Base-by-base conservation (phyloP, 2,797 vertebrate species). In the Coregonus sp. region DNA sequence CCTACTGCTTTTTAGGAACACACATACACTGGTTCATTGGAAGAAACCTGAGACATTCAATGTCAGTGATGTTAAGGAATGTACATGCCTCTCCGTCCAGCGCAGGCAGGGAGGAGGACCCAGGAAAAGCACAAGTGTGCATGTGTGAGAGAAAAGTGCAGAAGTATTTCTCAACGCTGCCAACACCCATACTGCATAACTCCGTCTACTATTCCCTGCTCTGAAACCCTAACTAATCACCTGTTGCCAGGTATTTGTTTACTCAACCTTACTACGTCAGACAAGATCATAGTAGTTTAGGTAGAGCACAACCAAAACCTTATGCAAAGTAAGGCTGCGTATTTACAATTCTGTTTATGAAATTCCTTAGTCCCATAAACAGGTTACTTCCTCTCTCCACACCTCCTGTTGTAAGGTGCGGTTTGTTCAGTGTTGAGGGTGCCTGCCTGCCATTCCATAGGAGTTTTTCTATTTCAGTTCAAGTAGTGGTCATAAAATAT, bases 41-140 rank as follows among this genome's bases (percentile, higher is more conserved):
- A 81, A 84, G 90, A 80, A 90, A 89, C 80, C 33, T 35, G 85
- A 91, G 85, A 78, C 77, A 66, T 73, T 83, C 75, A 6, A 78
- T 84, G 85, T 85, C 83, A 77, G 67, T 2, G 73, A 68, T 84
- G 82, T 86, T 87, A 80, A 87, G 78, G 86, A 91, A 90, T 87
- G 81, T 81, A 75, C 77, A 74, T 40, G 76, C 70, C 69, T 83
- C 75, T 86, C 81, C 72, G 12, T 63, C 31, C n/a, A 68, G 68
- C 67, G 82, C 77, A 29, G 74, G 75, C 12, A 66, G 33, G 12
- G 72, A 47, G 40, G 40, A 61, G 4, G 47, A 67, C 71, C 52
- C 75, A 4, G 71, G 76, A 75, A 51, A 74, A 78, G 50, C 78
- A 56, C 4, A 2, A 61, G 78, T 85, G 83, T 80, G 80, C 40